Conservation (phyloP, 1,140 invertebrate genomes). For the Anastrepha ludens region DNA sequence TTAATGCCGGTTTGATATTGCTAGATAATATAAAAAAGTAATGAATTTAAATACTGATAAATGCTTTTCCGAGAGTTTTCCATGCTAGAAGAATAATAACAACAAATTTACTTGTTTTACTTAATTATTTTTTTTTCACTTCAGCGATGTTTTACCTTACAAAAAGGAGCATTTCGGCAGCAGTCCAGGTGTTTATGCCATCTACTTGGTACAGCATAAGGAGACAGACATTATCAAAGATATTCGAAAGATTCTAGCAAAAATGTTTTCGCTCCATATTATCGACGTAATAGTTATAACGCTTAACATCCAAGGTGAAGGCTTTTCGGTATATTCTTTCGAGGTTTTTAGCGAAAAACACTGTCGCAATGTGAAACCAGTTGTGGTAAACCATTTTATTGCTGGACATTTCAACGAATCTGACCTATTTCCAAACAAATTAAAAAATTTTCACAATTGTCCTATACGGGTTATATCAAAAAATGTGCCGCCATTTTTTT, state of each 20-base stretch:
- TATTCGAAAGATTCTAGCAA: not conserved
- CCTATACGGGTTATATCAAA: not conserved
- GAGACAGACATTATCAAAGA: not conserved
- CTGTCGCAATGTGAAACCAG: not conserved
- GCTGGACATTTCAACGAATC: not conserved
- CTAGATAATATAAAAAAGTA: too few relatives aligned
- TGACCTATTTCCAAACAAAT: not conserved
- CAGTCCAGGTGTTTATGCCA: not conserved
- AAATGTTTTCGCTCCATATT: slow-evolving; percentile 6
- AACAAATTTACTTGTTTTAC: too few relatives aligned
- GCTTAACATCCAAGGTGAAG: not conserved
- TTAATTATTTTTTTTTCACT: not conserved
- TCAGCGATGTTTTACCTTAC: not conserved
- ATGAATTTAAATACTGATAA: too few relatives aligned
- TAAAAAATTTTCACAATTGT: not conserved
- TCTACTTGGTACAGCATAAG: not conserved
- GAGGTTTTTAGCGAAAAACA: not conserved
- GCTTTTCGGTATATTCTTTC: not conserved
- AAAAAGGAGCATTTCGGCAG: slow-evolving; percentile 10
- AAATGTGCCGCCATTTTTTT: not conserved
- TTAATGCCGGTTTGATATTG: too few relatives aligned
- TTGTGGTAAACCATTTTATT: not conserved
- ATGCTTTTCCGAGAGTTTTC: too few relatives aligned
- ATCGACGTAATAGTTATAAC: not conserved
- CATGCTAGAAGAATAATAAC: too few relatives aligned